These are phyloP conservation scores for Dromaius novaehollandiae DNA, from an alignment of 2,113 vertebrate genomes.

Conservation along the genomic window DNA sequence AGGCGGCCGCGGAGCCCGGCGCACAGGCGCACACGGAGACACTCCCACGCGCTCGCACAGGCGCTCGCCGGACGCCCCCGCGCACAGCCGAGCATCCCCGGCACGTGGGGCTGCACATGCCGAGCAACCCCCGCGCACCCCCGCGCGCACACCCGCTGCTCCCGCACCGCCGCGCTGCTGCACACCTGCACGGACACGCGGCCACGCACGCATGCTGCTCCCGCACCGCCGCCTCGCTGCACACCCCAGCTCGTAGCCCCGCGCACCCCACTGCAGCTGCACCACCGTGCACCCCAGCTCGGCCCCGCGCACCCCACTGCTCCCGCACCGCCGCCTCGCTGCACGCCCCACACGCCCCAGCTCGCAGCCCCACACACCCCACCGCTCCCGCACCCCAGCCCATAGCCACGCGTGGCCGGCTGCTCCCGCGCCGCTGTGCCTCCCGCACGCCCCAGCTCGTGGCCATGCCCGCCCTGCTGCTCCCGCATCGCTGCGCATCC, in stretches of 20 bases:
- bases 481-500: accelerated
- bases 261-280: not conserved
- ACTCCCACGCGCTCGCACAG: conserved; percentile 38
- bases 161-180: not conserved
- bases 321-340: not conserved
- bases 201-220: not conserved
- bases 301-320: not conserved
- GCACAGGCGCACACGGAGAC: not conserved
- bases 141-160: not conserved
- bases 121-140: not conserved
- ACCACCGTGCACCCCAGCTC: not conserved
- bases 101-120: not conserved
- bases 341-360: accelerated
- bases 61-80: not conserved
- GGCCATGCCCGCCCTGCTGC: not conserved
- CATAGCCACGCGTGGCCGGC: not conserved
- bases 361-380: too few species aligned
- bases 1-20: not conserved
- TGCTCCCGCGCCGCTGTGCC: not conserved
- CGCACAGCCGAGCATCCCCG: not conserved
- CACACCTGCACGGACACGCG: accelerated
- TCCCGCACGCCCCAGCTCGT: not conserved
- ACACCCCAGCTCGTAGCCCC: too few species aligned
- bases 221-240: not conserved
- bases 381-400: not conserved